These are phyloP conservation scores for Bolborhynchus lineola DNA, from an alignment of 2,113 vertebrate genomes.

Conservation along the genomic window DNA sequence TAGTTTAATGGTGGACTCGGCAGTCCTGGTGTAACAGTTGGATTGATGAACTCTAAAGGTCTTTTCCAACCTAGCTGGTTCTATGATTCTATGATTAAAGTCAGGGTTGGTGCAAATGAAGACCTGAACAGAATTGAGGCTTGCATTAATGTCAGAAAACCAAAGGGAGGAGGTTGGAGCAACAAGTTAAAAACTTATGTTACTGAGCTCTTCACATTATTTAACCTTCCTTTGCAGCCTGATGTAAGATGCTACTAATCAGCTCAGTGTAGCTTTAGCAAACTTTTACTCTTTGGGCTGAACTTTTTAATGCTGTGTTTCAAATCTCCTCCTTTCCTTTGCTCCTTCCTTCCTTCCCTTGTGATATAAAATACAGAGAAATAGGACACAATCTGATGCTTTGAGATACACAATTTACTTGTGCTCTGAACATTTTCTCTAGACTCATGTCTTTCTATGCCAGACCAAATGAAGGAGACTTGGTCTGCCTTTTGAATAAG, in stretches of 20 bases:
- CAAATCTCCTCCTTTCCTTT: background rate
- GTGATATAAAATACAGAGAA: background rate
- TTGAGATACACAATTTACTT: background rate
- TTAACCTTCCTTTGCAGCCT: background rate
- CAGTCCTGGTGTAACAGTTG: background rate
- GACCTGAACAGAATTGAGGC: background rate
- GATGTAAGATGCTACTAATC: background rate
- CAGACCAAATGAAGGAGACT: background rate
- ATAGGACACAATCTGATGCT: background rate
- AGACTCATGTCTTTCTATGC: background rate
- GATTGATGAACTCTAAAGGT: background rate
- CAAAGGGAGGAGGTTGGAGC: background rate
- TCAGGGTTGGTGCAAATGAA: background rate
- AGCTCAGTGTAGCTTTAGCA: background rate
- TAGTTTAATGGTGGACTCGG: background rate
- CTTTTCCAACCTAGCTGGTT: background rate
- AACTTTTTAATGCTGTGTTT: background rate
- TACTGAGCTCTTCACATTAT: background rate
- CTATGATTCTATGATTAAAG: background rate
- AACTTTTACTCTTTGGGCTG: background rate
- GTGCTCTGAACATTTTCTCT: background rate
- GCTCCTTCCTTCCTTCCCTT: background rate
- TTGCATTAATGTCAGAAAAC: background rate
- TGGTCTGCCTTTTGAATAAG: background rate
- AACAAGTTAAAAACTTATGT: background rate